phyloP scores from a whole-genome alignment of 2,113 vertebrate genomes.

The Bos javanicus region DNA sequence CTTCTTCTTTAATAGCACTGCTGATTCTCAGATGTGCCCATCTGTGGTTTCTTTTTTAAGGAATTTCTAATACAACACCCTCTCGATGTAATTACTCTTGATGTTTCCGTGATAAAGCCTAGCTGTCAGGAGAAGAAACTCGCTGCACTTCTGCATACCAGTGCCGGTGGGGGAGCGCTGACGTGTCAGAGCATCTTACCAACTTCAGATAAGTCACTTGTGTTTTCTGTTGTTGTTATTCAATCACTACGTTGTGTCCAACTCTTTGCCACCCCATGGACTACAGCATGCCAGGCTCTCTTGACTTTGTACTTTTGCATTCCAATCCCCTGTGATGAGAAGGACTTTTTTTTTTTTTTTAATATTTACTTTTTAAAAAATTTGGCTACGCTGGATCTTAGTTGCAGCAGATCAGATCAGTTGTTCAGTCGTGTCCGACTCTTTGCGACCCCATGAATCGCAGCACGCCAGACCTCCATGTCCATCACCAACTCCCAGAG shows the following conservation, averaged over 20 bases:
- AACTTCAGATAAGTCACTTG: background rate
- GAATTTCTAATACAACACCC: background rate
- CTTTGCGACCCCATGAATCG: too few relatives aligned
- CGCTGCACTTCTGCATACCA: background rate
- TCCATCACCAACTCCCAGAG: too few relatives aligned
- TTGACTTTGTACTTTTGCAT: background rate
- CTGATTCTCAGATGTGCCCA: background rate
- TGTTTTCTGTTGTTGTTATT: background rate
- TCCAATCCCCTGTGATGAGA: background rate
- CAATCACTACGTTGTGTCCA: background rate
- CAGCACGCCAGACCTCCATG: too few relatives aligned
- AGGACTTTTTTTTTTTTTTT: background rate
- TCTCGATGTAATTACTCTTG: background rate
- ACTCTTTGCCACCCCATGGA: background rate
- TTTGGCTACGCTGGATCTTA: background rate
- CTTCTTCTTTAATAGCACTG: background rate
- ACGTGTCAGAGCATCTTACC: rapidly evolving
- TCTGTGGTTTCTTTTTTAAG: constrained; percentile 5
- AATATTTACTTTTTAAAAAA: background rate
- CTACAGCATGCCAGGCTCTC: background rate
- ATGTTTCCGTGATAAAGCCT: background rate
- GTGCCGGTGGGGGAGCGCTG: background rate
- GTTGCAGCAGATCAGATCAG: background rate
- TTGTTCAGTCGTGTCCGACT: too few relatives aligned
- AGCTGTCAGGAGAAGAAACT: background rate